Evolutionary conservation across 2,113 vertebrate species (phyloP).

Genomic region (Mus musculus): DNA sequence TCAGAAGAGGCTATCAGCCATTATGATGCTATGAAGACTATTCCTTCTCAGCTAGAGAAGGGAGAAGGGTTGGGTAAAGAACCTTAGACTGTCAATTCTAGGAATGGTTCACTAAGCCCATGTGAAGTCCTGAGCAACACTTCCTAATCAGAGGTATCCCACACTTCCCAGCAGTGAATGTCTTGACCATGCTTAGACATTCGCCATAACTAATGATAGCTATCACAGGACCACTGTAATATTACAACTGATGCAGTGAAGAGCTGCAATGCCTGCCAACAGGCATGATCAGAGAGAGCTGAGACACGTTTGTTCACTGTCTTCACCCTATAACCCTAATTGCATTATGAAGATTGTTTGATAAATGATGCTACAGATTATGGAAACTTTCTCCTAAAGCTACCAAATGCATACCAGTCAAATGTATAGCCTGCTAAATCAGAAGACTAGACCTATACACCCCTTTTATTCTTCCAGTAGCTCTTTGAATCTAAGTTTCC

Average conservation of each 20-base stretch:
- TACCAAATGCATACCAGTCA: neutral
- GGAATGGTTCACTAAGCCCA: neutral
- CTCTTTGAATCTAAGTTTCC: neutral
- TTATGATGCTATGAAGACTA: neutral
- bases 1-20: neutral
- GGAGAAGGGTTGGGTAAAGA: neutral
- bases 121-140: neutral
- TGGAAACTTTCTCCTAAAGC: neutral
- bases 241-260: neutral
- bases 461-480: neutral
- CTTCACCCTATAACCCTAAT: neutral
- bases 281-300: neutral
- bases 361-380: neutral
- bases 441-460: neutral
- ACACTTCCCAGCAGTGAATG: neutral
- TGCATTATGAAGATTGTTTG: neutral
- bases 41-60: neutral
- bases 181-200: neutral
- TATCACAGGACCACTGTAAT: neutral
- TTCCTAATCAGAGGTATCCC: neutral
- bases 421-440: neutral
- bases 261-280: no score
- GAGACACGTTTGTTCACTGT: neutral
- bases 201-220: neutral
- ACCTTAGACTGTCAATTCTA: neutral